Percentiles rank a stretch among this genome's conserved stretches.
Evolutionary conservation across 2,113 vertebrate genomes (phyloP).

Genomic region (Platichthys stellatus): DNA sequence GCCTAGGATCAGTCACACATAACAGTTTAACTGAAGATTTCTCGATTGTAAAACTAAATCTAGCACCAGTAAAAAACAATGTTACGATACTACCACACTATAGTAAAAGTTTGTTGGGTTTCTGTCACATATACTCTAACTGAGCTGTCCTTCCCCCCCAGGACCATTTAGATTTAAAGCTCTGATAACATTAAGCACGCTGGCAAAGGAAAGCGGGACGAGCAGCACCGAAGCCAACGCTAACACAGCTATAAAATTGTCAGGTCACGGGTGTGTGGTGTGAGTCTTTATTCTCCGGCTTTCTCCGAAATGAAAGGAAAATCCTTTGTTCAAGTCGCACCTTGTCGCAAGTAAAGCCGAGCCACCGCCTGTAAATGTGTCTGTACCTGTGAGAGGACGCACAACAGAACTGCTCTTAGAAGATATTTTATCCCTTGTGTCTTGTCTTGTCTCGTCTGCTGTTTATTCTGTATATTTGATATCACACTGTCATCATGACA

Average conservation of each 20-base stretch:
- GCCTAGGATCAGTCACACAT: neutral
- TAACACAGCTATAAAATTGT: neutral
- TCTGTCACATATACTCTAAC: neutral
- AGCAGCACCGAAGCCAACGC: neutral
- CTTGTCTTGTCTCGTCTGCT: neutral
- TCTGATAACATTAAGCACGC: neutral
- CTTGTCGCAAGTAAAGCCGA: too few relatives aligned
- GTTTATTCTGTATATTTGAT: neutral
- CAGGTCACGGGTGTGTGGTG: neutral
- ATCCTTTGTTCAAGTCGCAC: too few relatives aligned
- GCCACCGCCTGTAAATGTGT: neutral
- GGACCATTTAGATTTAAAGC: neutral
- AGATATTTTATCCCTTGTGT: neutral
- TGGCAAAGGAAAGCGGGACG: neutral
- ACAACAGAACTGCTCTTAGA: neutral
- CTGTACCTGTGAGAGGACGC: neutral
- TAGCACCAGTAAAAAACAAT: neutral
- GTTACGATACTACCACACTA: neutral
- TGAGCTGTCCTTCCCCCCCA: neutral
- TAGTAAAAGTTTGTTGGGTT: neutral
- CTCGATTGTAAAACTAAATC: neutral
- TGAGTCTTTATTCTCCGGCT: neutral
- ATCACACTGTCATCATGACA: neutral
- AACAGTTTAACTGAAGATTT: neutral
- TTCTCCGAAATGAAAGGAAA: neutral